Percentiles rank a stretch among this genome's conserved stretches.
Evolutionary conservation across 2,888 invertebrate species (phyloP).

Genomic region (Drosophila suboccidentalis): DNA sequence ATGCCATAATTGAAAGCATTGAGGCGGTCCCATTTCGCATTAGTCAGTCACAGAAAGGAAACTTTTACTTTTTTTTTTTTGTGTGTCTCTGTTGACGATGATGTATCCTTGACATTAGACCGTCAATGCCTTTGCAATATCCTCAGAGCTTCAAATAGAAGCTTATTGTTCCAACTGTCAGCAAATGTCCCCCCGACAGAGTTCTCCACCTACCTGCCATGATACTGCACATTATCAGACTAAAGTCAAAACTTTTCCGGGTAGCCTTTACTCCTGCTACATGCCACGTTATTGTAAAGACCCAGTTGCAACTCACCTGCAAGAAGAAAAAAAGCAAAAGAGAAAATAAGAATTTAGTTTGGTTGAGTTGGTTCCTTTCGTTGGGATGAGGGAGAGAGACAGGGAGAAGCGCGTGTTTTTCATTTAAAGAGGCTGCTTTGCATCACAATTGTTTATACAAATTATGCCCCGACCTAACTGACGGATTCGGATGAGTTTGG

Average conservation of each 20-base stretch:
- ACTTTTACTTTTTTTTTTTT: not conserved
- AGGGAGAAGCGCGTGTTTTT: slow-evolving; percentile 61
- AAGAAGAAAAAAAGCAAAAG: slow-evolving; percentile 18
- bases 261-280: slow-evolving; percentile 7
- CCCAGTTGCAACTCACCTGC: slow-evolving; percentile 51
- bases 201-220: slow-evolving; percentile 28
- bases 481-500: slow-evolving; percentile 47
- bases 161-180: slow-evolving; percentile 52
- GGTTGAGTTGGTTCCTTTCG: slow-evolving; percentile 7
- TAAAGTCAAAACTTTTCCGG: slow-evolving; percentile 19
- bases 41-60: slow-evolving; percentile 24
- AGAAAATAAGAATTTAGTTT: slow-evolving; percentile 25
- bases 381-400: not conserved
- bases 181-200: not conserved
- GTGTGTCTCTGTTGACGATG: slow-evolving; percentile 6
- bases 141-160: slow-evolving; percentile 50
- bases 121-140: slow-evolving; percentile 45
- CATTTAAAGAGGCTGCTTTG: slow-evolving; percentile 71
- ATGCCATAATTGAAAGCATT: slow-evolving; percentile 66
- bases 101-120: slow-evolving; percentile 34
- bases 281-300: slow-evolving; percentile 1
- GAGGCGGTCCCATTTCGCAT: slow-evolving; percentile 46
- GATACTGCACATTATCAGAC: slow-evolving; percentile 34
- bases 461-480: slow-evolving; percentile 48
- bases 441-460: slow-evolving; percentile 69